Percentiles rank a stretch among this genome's conserved stretches.
These are phyloP conservation scores for Creontiades dilutus DNA, from an alignment of 2,888 invertebrate species.

Conservation along the genomic window DNA sequence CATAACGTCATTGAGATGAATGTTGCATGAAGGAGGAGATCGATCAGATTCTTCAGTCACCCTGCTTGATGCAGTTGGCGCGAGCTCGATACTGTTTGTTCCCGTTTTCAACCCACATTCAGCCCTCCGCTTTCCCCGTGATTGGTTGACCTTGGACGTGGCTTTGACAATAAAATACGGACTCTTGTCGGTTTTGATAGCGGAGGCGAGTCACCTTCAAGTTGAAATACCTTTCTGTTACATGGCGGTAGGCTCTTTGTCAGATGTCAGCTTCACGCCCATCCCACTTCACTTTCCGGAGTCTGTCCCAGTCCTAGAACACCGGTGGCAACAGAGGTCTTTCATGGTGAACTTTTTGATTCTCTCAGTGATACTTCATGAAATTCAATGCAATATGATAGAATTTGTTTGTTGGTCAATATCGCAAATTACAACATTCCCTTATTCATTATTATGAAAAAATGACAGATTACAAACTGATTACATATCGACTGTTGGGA, in stretches of 20 bases:
- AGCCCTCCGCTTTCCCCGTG: background rate
- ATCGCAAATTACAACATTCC: too few species aligned
- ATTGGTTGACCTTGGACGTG: conserved; percentile 60
- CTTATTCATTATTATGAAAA: too few species aligned
- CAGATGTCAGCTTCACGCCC: conserved; percentile 34
- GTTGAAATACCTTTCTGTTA: conserved; percentile 45
- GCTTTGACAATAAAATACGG: conserved; percentile 64
- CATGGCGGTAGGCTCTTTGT: conserved; percentile 15
- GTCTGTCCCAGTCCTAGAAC: background rate
- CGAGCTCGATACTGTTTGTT: conserved; percentile 33
- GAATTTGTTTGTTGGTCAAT: too few species aligned
- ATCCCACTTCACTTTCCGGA: conserved; percentile 31
- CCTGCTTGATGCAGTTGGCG: conserved; percentile 44
- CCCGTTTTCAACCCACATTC: conserved; percentile 21
- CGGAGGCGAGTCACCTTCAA: conserved; percentile 17
- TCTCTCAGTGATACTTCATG: too few species aligned
- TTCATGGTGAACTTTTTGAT: too few species aligned
- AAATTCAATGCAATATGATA: too few species aligned
- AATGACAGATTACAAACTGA: too few species aligned
- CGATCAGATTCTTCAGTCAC: conserved; percentile 42
- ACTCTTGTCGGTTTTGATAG: background rate
- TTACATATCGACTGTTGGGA: too few species aligned
- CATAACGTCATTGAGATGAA: conserved; percentile 41
- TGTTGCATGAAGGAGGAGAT: conserved; percentile 38
- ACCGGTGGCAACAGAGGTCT: background rate